Evolutionary conservation across 2,797 vertebrate genomes (phyloP).

Genomic region (Syncerus caffer): DNA sequence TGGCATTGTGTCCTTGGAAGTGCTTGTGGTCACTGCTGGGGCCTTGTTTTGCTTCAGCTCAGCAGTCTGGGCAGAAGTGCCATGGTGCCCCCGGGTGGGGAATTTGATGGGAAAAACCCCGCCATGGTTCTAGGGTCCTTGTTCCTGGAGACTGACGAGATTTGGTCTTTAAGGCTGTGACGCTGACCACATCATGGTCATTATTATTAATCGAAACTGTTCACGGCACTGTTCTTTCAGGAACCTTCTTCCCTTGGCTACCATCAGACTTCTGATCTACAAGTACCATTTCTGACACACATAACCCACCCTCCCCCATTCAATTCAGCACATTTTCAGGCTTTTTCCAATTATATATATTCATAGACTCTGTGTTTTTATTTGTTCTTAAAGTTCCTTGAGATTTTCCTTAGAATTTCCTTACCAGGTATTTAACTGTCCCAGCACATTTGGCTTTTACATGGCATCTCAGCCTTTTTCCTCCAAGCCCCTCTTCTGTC

Average conservation of each 20-base stretch:
- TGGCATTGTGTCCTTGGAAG: constrained; percentile 47
- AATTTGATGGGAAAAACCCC: background rate
- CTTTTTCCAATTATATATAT: background rate
- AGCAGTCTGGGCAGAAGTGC: background rate
- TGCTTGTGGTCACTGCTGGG: background rate
- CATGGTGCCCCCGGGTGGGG: background rate
- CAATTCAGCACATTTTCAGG: background rate
- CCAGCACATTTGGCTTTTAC: background rate
- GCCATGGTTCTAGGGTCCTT: background rate
- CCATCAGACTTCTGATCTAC: background rate
- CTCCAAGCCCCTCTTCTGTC: background rate
- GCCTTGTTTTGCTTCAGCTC: background rate
- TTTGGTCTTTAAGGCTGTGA: background rate
- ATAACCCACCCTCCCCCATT: background rate
- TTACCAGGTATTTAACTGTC: background rate
- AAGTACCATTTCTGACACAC: background rate
- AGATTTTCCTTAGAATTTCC: background rate
- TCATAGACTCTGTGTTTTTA: background rate
- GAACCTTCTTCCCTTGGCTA: background rate
- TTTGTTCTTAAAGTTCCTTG: background rate
- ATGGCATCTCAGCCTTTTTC: background rate
- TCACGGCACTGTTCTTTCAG: background rate
- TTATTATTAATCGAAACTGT: background rate
- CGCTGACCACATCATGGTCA: background rate
- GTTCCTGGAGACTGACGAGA: background rate